Base-by-base conservation (phyloP, 2,888 invertebrate genomes). In the Serrognathus titanus region DNA sequence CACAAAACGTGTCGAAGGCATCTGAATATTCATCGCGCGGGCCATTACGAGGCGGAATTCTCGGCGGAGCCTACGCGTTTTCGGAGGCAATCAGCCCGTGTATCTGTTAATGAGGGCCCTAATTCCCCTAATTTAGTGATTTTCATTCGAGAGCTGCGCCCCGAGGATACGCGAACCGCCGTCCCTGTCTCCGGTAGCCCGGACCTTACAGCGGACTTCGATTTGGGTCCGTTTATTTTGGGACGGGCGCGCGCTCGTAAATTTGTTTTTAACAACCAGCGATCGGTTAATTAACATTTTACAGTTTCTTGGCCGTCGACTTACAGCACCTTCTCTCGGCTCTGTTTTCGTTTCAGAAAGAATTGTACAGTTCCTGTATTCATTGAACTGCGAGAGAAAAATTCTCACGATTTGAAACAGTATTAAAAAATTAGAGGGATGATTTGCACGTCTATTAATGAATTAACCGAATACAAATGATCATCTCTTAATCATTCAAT, bases 51-150 rank as follows among this genome's bases (percentile, higher is more conserved):
- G 63, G 63, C 69, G 68, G 45, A 45, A 16, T 24, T 57, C 49
- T 59, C 57, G 58, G 56, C 61, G 57, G 60, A 54, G 61, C 64
- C 64, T 60, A 61, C 60, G 64, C 51, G 64, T 64, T 48, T 49
- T 51, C 50, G 53, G 63, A 55, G 63, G 63, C 69, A 70, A 71
- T 71, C 71, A 62, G 63, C 55, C 58, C 58, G 64, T 75, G 76
- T 76, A 76, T 75, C 75, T 70, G 72, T 74, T 76, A 77, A 76
- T 76, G 76, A 76, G 76, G 68, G 70, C 66, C 67, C 74, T 72
- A 73, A 73, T 73, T 75, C 73, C 66, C 69, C 74, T 75, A 75
- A 76, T 76, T 75, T 71, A 70, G 71, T 69, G 67, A 71, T 73
- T 71, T 70, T 72, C 68, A 70, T 71, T 71, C 70, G 49, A 38